Percentiles rank a stretch among this genome's conserved stretches.
Conservation (phyloP, 2,113 vertebrate species). For the Chinchilla lanigera region DNA sequence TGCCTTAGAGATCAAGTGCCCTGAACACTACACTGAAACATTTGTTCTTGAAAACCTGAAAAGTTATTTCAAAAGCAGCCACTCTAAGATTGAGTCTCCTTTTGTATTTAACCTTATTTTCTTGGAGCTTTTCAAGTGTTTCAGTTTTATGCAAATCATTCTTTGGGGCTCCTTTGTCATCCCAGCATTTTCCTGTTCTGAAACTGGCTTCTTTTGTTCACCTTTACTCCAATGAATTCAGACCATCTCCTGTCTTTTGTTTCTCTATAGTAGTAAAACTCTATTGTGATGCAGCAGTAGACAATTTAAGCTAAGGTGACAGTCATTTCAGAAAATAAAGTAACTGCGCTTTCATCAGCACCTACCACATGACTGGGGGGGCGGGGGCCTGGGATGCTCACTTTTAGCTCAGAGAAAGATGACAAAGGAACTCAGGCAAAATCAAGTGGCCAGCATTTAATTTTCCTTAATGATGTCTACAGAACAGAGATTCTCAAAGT, state of each 20-base stretch:
- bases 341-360: slow-evolving; percentile 81
- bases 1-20: slow-evolving; percentile 23
- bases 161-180: slow-evolving; percentile 57
- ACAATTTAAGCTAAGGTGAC: slow-evolving; percentile 84
- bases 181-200: slow-evolving; percentile 60
- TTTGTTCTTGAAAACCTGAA: slow-evolving; percentile 45
- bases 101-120: slow-evolving; percentile 72
- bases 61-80: slow-evolving; percentile 57
- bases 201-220: slow-evolving; percentile 68
- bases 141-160: slow-evolving; percentile 73
- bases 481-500: background rate
- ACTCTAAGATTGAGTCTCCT: background rate
- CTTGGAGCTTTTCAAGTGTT: slow-evolving; percentile 64
- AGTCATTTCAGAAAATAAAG: slow-evolving; percentile 83
- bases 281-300: slow-evolving; percentile 81
- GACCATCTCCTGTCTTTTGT: slow-evolving; percentile 84
- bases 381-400: background rate
- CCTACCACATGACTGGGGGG: slow-evolving; percentile 71
- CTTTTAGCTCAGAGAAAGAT: slow-evolving; percentile 62
- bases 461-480: background rate
- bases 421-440: background rate
- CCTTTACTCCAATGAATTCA: slow-evolving; percentile 81
- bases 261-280: slow-evolving; percentile 84
- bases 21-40: background rate
- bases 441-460: slow-evolving; percentile 30